These are phyloP conservation scores for Spisula solida DNA, from an alignment of 2,888 invertebrate genomes.

Conservation along the genomic window DNA sequence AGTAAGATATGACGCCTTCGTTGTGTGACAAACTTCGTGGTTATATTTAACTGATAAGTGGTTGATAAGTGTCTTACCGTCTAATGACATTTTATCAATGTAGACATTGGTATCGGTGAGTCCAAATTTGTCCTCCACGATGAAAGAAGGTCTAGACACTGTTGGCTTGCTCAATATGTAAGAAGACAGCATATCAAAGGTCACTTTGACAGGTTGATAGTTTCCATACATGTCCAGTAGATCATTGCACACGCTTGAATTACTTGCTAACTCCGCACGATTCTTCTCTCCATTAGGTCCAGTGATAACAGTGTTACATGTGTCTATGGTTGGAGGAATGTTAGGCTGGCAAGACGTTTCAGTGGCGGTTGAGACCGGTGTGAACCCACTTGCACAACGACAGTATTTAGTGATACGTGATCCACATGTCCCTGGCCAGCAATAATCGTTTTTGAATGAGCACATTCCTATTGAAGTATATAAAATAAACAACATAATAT, in stretches of 20 bases:
- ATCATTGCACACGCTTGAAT: constrained; percentile 3
- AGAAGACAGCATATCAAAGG: not conserved
- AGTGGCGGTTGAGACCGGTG: not conserved
- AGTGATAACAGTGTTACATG: constrained; percentile 25
- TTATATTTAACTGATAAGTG: not conserved
- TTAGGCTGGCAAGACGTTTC: constrained; percentile 41
- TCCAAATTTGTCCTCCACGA: constrained; percentile 15
- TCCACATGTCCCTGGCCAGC: constrained; percentile 40
- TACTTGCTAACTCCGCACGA: not conserved
- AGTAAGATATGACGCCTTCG: no score
- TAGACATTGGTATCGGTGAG: constrained; percentile 32
- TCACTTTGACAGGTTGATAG: not conserved
- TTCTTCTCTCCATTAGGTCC: constrained; percentile 32
- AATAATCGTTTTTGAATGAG: constrained; percentile 36
- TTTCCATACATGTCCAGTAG: constrained; percentile 37
- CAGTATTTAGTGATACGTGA: constrained; percentile 12
- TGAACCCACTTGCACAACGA: constrained; percentile 28
- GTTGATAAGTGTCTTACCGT: not conserved
- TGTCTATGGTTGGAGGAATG: constrained; percentile 7
- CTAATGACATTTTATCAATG: not conserved
- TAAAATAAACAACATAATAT: not conserved
- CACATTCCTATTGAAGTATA: constrained; percentile 30
- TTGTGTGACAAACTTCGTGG: not conserved
- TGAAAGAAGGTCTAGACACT: not conserved
- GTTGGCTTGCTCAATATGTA: not conserved